Conservation (phyloP, 2,113 vertebrate genomes). For the Plotosus lineatus region DNA sequence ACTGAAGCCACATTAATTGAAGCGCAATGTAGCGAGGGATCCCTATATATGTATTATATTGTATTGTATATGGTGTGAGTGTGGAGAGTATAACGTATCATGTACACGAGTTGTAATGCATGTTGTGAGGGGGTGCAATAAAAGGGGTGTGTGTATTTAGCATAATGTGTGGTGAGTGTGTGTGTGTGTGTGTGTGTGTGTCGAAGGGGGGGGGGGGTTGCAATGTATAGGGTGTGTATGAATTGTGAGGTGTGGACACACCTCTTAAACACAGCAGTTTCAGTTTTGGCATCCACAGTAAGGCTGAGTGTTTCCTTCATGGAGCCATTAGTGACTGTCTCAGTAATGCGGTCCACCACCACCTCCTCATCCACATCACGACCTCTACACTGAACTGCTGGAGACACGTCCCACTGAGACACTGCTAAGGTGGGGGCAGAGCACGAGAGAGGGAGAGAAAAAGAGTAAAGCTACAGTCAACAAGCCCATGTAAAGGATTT, state of each 20-base stretch:
- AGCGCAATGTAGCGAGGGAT: too few relatives aligned
- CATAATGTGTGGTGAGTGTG: not conserved
- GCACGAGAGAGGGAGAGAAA: not conserved
- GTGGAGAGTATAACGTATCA: too few relatives aligned
- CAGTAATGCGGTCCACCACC: constrained; percentile 89
- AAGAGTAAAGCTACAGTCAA: not conserved
- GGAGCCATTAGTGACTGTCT: constrained; percentile 97
- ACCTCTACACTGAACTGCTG: constrained; percentile 65
- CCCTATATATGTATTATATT: too few relatives aligned
- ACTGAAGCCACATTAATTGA: too few relatives aligned
- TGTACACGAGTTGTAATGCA: too few relatives aligned
- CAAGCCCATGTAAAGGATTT: too few relatives aligned
- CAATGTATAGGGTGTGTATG: not conserved
- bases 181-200: not conserved
- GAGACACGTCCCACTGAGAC: constrained; percentile 65
- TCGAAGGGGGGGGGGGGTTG: too few relatives aligned
- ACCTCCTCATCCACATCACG: constrained; percentile 81
- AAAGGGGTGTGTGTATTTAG: too few relatives aligned
- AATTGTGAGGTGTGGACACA: constrained; percentile 58
- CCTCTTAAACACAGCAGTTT: constrained; percentile 99
- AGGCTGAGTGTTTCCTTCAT: constrained; percentile 99
- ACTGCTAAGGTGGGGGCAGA: constrained; percentile 52
- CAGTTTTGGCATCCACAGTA: constrained; percentile 98
- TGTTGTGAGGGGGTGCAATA: too few relatives aligned
- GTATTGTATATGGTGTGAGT: too few relatives aligned